Percentiles rank a stretch among this genome's conserved stretches.
These are phyloP conservation scores for Ranitomeya imitator DNA, from an alignment of 2,113 vertebrate species.

Conservation along the genomic window DNA sequence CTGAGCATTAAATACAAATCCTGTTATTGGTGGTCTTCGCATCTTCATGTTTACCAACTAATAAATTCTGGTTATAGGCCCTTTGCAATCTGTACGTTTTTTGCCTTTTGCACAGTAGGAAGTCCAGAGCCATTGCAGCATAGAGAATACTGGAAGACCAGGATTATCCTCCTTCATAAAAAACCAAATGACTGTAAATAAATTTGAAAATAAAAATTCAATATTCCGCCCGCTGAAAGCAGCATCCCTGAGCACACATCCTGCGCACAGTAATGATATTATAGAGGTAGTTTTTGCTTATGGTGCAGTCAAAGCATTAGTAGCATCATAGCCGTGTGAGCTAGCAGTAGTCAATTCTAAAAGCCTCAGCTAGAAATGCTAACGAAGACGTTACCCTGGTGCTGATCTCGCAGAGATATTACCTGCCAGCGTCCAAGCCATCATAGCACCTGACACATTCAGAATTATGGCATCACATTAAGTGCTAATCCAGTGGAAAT, in stretches of 20 bases:
- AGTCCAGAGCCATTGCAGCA: not conserved
- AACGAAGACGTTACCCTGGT: constrained; percentile 54
- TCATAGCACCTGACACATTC: not conserved
- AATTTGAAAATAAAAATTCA: constrained; percentile 16
- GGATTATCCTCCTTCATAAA: not conserved
- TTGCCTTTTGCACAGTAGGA: not conserved
- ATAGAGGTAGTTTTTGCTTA: constrained; percentile 20
- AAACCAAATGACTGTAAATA: constrained; percentile 33
- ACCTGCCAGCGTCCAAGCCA: constrained; percentile 25
- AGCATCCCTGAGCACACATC: not conserved
- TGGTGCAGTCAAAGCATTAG: constrained; percentile 7
- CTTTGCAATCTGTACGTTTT: not conserved
- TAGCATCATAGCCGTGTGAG: constrained; percentile 9
- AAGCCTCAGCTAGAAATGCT: constrained; percentile 51
- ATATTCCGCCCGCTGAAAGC: constrained; percentile 21
- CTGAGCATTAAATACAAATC: not conserved
- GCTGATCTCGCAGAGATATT: constrained; percentile 55
- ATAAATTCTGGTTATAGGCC: not conserved
- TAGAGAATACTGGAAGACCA: not conserved
- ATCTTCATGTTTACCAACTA: not conserved
- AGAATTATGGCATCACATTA: constrained; percentile 41
- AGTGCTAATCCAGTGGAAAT: constrained; percentile 22
- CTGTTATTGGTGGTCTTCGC: not conserved
- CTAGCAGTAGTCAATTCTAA: not conserved
- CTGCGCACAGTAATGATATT: constrained; percentile 18